Conservation (phyloP, 2,797 vertebrate species). For the Zalophus californianus region DNA sequence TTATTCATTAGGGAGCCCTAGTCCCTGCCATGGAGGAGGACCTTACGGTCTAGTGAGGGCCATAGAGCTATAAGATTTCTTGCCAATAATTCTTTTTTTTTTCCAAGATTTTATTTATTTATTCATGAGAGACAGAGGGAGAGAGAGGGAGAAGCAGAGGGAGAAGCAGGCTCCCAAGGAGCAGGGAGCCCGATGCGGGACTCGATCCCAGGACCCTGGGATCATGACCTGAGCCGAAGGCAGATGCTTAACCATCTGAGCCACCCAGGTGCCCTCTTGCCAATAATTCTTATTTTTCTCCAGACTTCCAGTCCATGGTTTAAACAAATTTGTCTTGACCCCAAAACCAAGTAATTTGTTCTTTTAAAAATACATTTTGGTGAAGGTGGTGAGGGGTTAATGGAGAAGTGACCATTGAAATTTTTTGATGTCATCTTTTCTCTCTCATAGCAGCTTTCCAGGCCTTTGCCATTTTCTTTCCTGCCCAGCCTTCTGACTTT, state of each 20-base stretch:
- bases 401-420: background rate
- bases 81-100: conserved; percentile 3
- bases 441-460: background rate
- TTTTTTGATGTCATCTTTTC: background rate
- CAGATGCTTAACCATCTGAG: too few relatives aligned
- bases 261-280: background rate
- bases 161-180: too few relatives aligned
- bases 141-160: too few relatives aligned
- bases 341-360: background rate
- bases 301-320: background rate
- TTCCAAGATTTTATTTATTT: too few relatives aligned
- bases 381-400: background rate
- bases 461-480: background rate
- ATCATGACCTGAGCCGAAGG: too few relatives aligned
- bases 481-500: background rate
- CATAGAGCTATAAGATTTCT: background rate
- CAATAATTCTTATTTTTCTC: conserved; percentile 10
- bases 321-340: background rate
- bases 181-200: too few relatives aligned
- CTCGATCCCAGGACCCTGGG: too few relatives aligned
- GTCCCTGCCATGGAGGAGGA: background rate
- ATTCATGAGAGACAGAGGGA: too few relatives aligned
- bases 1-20: background rate
- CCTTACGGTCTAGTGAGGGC: background rate
- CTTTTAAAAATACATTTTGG: background rate